These are phyloP conservation scores for Henricia sp. DNA, from an alignment of 53 echinoderm and acorn worm species.

Conservation along the genomic window DNA sequence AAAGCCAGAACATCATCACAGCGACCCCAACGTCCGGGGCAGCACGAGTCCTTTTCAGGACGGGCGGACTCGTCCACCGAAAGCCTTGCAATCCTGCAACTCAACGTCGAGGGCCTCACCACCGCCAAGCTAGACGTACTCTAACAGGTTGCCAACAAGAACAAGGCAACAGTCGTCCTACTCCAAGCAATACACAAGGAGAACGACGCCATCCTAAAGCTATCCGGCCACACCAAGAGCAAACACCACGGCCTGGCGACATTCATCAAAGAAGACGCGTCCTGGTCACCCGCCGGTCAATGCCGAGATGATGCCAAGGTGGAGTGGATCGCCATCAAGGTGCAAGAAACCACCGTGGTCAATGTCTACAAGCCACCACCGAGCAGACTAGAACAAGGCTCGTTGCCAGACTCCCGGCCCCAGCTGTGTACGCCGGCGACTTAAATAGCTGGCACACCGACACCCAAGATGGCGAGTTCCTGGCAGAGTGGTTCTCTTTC, in stretches of 20 bases:
- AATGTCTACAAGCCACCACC: conserved; percentile 31
- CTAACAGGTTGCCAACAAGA: not conserved
- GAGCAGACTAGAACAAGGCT: not conserved
- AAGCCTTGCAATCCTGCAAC: conserved; percentile 12
- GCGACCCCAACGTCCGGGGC: too few species aligned
- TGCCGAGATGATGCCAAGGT: not conserved
- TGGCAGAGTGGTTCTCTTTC: not conserved
- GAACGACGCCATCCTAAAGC: not conserved
- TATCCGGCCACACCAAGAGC: not conserved
- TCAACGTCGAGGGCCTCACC: conserved; percentile 38
- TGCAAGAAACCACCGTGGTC: not conserved
- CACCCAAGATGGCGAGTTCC: not conserved
- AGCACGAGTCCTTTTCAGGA: too few species aligned
- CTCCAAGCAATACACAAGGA: conserved; percentile 35
- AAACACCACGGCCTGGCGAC: conserved; percentile 19
- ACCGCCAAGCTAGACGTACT: not conserved
- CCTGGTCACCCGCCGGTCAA: conserved; percentile 13
- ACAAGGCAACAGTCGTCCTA: conserved; percentile 15
- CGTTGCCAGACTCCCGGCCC: conserved; percentile 1
- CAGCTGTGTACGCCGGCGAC: conserved; percentile 7
- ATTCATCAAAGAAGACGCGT: conserved; percentile 5
- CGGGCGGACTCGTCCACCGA: conserved; percentile 8
- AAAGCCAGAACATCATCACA: too few species aligned
- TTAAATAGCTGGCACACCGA: conserved; percentile 9
- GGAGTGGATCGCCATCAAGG: not conserved